phyloP scores from a whole-genome alignment of 2,888 invertebrate genomes.

The Carterocephalus palaemon region DNA sequence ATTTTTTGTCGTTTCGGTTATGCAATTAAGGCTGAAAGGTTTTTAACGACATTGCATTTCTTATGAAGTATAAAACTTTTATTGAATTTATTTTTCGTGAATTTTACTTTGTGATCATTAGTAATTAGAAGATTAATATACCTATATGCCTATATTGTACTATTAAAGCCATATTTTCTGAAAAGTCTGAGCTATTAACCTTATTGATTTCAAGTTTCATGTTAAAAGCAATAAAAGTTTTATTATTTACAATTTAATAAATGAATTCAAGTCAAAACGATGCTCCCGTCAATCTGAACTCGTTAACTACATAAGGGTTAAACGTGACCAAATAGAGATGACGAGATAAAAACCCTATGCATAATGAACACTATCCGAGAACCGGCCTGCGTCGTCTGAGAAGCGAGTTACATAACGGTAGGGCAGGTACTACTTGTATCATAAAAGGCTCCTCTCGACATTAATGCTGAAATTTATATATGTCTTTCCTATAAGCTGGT shows the following conservation, averaged over 20 bases:
- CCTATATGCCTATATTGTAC: too few relatives aligned
- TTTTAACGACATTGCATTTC: conserved; percentile 29
- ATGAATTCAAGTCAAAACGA: conserved; percentile 9
- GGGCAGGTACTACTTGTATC: conserved; percentile 43
- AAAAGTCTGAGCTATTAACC: too few relatives aligned
- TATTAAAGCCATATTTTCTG: too few relatives aligned
- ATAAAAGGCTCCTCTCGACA: conserved; percentile 42
- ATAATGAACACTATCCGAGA: conserved; percentile 53
- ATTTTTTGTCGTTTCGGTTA: conserved; percentile 34
- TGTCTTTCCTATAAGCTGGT: conserved; percentile 34
- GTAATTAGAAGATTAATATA: too few relatives aligned
- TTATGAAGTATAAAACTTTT: too few relatives aligned
- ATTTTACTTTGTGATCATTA: too few relatives aligned
- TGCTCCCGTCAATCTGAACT: conserved; percentile 30
- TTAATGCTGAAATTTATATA: conserved; percentile 39
- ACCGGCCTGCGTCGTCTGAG: conserved; percentile 45
- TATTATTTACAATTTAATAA: conserved; percentile 1
- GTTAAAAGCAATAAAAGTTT: too few relatives aligned
- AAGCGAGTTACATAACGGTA: conserved; percentile 51
- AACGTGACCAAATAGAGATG: conserved; percentile 43
- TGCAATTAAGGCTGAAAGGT: conserved; percentile 10
- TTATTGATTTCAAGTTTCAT: too few relatives aligned
- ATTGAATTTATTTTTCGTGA: too few relatives aligned
- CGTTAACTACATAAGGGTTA: conserved; percentile 48
- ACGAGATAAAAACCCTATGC: conserved; percentile 55